A percentile compares a stretch with the other conserved stretches of the same genome.
Conservation (phyloP, 2,888 invertebrate species). For the Thereva nobilitata region DNA sequence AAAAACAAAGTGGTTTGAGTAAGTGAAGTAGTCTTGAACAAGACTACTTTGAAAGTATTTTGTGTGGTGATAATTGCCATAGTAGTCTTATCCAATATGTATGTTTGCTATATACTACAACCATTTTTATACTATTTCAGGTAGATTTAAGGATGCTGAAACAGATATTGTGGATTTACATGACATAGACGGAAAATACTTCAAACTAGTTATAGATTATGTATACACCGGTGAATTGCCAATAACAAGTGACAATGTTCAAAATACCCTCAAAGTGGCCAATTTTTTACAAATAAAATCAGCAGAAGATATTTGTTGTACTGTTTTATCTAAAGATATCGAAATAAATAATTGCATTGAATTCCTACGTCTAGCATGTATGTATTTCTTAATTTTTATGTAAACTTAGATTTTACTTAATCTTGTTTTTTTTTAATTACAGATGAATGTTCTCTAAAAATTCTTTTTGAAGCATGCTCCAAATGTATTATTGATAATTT, state of each 20-base stretch:
- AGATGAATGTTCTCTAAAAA: slow-evolving; percentile 40
- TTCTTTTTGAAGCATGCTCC: slow-evolving; percentile 25
- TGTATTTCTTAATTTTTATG: too few species aligned
- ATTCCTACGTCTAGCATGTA: slow-evolving; percentile 35
- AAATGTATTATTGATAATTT: slow-evolving; percentile 37
- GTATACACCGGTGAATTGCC: slow-evolving; percentile 35
- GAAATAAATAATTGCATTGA: slow-evolving; percentile 34
- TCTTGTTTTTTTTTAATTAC: neutral
- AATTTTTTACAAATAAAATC: slow-evolving; percentile 35
- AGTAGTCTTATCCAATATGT: too few species aligned
- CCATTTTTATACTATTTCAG: slow-evolving; percentile 30
- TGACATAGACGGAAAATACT: slow-evolving; percentile 21
- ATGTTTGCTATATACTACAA: slow-evolving; percentile 3
- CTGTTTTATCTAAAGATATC: slow-evolving; percentile 23
- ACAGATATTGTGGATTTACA: slow-evolving; percentile 44
- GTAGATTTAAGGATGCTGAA: slow-evolving; percentile 46
- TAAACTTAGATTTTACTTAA: too few species aligned
- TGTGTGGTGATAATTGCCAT: too few species aligned
- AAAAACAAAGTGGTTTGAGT: too few species aligned
- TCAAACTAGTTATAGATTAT: slow-evolving; percentile 29
- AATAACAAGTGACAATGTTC: slow-evolving; percentile 33
- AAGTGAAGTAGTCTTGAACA: too few species aligned
- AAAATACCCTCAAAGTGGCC: slow-evolving; percentile 22
- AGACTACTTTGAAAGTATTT: too few species aligned
- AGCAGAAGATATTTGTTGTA: slow-evolving; percentile 34